Evolutionary conservation across 2,113 vertebrate genomes (phyloP).

Genomic region (Dissostichus mawsoni): DNA sequence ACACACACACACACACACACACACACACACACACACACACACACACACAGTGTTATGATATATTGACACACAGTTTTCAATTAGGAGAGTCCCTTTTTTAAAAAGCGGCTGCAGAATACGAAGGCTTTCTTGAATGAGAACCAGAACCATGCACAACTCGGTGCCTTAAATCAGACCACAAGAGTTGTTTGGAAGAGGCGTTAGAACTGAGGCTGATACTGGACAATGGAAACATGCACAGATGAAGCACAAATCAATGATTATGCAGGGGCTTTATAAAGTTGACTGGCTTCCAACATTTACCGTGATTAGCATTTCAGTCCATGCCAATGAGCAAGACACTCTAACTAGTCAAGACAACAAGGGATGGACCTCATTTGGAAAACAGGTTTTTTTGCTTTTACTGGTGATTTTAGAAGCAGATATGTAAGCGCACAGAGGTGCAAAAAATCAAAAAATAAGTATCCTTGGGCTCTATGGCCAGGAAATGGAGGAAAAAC

Average conservation of each 20-base stretch:
- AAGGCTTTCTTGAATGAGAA: conserved; percentile 41
- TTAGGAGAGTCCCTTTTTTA: conserved; percentile 32
- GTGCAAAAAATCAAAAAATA: background rate
- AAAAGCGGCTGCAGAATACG: conserved; percentile 50
- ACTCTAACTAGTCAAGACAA: conserved; percentile 53
- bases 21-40: background rate
- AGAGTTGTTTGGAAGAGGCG: conserved; percentile 34
- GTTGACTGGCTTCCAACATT: conserved; percentile 79
- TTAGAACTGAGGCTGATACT: conserved; percentile 6
- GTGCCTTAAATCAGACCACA: conserved; percentile 13
- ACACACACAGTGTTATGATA: background rate
- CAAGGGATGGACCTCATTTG: conserved; percentile 12
- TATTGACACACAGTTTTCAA: conserved; percentile 32
- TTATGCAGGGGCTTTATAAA: conserved; percentile 76
- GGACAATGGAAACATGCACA: conserved; percentile 38
- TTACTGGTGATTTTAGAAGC: background rate
- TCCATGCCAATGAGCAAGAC: conserved; percentile 64
- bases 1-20: background rate
- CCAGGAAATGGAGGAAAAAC: conserved; percentile 35
- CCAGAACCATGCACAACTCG: conserved; percentile 12
- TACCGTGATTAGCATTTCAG: conserved; percentile 75
- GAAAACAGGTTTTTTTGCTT: conserved; percentile 1
- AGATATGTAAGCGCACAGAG: background rate
- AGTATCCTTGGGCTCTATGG: conserved; percentile 8
- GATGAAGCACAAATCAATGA: conserved; percentile 48